A percentile compares a stretch with the other conserved stretches of the same genome.
Evolutionary conservation across 1,140 invertebrate species (phyloP).

Genomic region (Danaus plexippus): DNA sequence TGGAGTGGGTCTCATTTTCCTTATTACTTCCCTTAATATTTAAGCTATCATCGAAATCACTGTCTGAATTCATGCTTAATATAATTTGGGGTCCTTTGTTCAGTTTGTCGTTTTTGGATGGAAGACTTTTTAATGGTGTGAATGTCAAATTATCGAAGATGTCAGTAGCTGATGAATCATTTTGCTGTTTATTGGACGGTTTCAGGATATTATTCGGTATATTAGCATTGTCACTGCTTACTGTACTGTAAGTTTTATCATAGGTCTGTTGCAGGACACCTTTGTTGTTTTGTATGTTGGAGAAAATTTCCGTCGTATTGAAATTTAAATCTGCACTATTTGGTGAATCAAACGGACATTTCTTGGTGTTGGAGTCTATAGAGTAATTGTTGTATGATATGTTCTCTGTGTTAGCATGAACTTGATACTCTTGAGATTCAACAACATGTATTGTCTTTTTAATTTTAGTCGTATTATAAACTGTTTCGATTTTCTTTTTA

Average conservation of each 20-base stretch:
- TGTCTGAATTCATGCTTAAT: constrained; percentile 52
- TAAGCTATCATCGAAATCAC: constrained; percentile 51
- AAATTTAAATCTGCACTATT: constrained; percentile 45
- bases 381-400: constrained; percentile 30
- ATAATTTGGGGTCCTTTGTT: constrained; percentile 52
- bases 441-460: constrained; percentile 38
- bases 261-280: constrained; percentile 43
- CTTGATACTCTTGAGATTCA: constrained; percentile 40
- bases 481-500: constrained; percentile 48
- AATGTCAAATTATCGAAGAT: constrained; percentile 60
- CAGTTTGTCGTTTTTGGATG: constrained; percentile 42
- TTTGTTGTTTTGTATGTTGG: constrained; percentile 32
- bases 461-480: constrained; percentile 44
- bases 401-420: constrained; percentile 41
- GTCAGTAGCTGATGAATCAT: constrained; percentile 34
- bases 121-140: constrained; percentile 47
- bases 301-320: constrained; percentile 56
- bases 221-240: constrained; percentile 22
- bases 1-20: constrained; percentile 55
- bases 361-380: constrained; percentile 27
- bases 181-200: constrained; percentile 47
- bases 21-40: constrained; percentile 45
- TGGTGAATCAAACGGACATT: constrained; percentile 56
- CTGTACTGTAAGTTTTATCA: constrained; percentile 36
- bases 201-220: constrained; percentile 43